These are phyloP conservation scores for Champsocephalus esox DNA, from an alignment of 2,797 vertebrate genomes.

Conservation along the genomic window DNA sequence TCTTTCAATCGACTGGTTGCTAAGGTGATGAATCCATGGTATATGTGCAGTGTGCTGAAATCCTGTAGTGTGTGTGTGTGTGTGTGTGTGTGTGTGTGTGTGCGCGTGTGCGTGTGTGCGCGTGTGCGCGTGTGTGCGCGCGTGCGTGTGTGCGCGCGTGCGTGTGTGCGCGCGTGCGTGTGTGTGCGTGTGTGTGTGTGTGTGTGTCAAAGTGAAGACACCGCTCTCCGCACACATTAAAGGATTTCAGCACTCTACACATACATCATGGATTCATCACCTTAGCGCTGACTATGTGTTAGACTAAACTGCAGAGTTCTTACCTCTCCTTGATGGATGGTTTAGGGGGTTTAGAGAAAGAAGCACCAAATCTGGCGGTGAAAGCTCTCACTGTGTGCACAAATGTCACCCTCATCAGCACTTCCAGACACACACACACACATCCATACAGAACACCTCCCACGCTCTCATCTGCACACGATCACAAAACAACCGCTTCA, in stretches of 20 bases:
- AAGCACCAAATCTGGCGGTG: conserved; percentile 66
- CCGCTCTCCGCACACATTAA: conserved; percentile 5
- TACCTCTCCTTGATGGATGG: conserved; percentile 34
- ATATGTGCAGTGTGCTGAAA: conserved; percentile 22
- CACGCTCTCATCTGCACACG: conserved; percentile 79
- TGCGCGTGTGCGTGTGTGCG: too few relatives aligned
- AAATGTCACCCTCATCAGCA: conserved; percentile 75
- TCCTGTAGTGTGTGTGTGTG: too few relatives aligned
- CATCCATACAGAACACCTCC: conserved; percentile 61
- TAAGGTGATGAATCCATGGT: conserved; percentile 78
- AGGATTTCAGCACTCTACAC: not conserved
- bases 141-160: too few relatives aligned
- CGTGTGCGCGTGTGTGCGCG: too few relatives aligned
- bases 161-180: too few relatives aligned
- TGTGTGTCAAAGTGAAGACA: too few relatives aligned
- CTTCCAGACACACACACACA: conserved; percentile 30
- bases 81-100: too few relatives aligned
- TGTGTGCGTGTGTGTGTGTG: too few relatives aligned
- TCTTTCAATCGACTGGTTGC: conserved; percentile 81
- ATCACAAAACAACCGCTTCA: conserved; percentile 78
- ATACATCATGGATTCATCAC: conserved; percentile 5
- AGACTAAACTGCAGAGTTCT: conserved; percentile 32
- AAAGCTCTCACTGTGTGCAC: conserved; percentile 64
- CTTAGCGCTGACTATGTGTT: conserved; percentile 11
- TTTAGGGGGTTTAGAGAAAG: conserved; percentile 44